Percentiles rank a stretch among this genome's conserved stretches.
phyloP scores from a whole-genome alignment of 2,797 vertebrate genomes.

The Cichlasoma orientale region DNA sequence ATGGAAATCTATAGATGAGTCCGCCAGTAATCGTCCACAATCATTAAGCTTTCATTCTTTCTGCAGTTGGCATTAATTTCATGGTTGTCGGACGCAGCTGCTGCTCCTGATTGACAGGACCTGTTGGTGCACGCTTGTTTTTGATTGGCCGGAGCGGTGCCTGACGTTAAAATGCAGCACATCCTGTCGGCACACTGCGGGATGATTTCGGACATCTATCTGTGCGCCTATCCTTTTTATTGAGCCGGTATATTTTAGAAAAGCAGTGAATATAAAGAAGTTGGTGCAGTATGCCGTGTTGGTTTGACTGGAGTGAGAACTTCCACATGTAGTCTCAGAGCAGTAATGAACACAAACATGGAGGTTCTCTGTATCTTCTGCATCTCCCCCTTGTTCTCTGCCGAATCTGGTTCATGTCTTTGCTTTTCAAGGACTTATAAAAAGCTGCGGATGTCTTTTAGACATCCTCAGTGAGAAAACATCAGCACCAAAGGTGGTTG shows the following conservation, averaged over 20 bases:
- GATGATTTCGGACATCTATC: background rate
- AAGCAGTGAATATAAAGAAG: background rate
- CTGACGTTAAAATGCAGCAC: background rate
- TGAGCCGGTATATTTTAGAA: background rate
- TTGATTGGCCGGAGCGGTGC: background rate
- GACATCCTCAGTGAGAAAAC: too few relatives aligned
- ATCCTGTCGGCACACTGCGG: background rate
- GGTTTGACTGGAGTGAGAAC: background rate
- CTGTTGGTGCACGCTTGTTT: conserved; percentile 9
- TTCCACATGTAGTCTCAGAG: background rate
- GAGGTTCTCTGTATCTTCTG: background rate
- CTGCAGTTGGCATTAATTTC: conserved; percentile 6
- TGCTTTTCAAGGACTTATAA: too few relatives aligned
- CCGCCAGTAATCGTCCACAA: background rate
- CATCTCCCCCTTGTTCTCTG: background rate
- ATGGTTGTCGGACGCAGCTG: conserved; percentile 15
- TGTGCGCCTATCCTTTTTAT: too few relatives aligned
- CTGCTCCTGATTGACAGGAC: background rate
- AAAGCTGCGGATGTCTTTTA: background rate
- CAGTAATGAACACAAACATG: background rate
- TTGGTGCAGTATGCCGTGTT: background rate
- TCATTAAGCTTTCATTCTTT: background rate
- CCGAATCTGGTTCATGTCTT: too few relatives aligned
- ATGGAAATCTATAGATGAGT: background rate
- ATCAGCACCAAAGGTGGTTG: too few relatives aligned